Evolutionary conservation across 2,113 vertebrate species (phyloP), one percentile per base, ranked within the genome.

Genomic region (Baryphthengus martii): DNA sequence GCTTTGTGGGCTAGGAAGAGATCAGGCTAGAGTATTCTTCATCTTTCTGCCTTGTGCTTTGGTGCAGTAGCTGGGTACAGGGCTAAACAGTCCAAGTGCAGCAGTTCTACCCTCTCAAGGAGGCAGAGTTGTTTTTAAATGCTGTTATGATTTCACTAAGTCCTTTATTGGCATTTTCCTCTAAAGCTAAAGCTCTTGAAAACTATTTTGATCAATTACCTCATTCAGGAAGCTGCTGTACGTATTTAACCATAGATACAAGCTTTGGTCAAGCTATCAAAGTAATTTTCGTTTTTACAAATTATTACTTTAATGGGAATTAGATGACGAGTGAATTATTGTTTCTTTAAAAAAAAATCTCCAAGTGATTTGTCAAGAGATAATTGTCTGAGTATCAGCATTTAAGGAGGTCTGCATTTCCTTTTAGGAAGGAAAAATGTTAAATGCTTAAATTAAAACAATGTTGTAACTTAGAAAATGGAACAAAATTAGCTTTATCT

Each of bases 251-350:
- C 56, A 75, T 77, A 78, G 85, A 77, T 63, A 62, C 65, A 85
- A 80, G 83, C 65, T 90, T 93, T 94, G 95, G 93, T 85, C 92
- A 90, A 90, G 73, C 82, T 94, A 89, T 86, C 85, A 81, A 72
- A 93, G 90, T 86, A 7, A 89, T 93, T 89, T 93, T 94, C 75
- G 21, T 78, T 95, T 90, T 94, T 95, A 92, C 76, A 95, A 94
- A 89, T 94, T 95, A 95, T 94, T 81, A 40, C 76, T 95, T 78
- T 96, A 96, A 97, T 97, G 92, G 93, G 96, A 94, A 93, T 96
- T 96, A 94, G 90, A 97, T 94, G 93, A 94, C 3, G 52, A 96
- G 31, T 84, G 95, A 96, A 88, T 91, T 89, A 96, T 90, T 90
- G 25, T 95, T 93, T 88, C 79, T 90, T 88, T 1, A 71, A 91